Conservation (phyloP, 2,797 vertebrate genomes). For the Mormyrus hasselquistii region DNA sequence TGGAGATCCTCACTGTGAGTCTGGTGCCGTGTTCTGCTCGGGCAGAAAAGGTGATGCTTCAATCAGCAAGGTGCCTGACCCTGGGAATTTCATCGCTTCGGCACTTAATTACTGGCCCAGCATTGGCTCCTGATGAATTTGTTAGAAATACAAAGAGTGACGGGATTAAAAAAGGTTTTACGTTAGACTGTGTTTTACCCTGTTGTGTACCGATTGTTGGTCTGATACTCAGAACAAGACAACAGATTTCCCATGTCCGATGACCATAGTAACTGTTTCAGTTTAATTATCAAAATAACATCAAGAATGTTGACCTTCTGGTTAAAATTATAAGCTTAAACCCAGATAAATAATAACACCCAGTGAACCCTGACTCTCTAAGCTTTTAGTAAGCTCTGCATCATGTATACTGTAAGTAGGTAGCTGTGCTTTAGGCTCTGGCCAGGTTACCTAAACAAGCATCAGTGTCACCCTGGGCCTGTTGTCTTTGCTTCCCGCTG, state of each 20-base stretch:
- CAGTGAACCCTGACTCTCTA: not conserved
- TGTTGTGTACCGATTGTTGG: not conserved
- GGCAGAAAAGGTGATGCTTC: not conserved
- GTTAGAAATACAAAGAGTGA: not conserved
- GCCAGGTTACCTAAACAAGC: not conserved
- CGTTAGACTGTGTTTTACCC: not conserved
- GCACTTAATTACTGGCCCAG: not conserved
- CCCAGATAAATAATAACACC: not conserved
- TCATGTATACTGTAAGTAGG: not conserved
- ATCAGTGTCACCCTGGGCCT: not conserved
- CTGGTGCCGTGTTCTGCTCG: not conserved
- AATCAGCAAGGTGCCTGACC: not conserved
- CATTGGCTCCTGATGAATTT: not conserved
- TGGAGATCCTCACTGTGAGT: slow-evolving; percentile 74
- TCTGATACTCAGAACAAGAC: not conserved
- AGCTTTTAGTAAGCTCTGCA: not conserved
- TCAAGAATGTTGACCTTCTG: not conserved
- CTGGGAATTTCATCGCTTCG: not conserved
- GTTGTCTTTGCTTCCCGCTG: not conserved
- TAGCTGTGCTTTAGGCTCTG: not conserved
- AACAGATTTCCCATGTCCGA: not conserved
- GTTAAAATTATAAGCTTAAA: not conserved
- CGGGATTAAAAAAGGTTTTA: not conserved
- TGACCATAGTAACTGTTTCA: not conserved
- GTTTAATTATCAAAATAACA: not conserved